These are phyloP conservation scores for Nemoura dubitans DNA, from an alignment of 2,888 invertebrate species.

Conservation along the genomic window DNA sequence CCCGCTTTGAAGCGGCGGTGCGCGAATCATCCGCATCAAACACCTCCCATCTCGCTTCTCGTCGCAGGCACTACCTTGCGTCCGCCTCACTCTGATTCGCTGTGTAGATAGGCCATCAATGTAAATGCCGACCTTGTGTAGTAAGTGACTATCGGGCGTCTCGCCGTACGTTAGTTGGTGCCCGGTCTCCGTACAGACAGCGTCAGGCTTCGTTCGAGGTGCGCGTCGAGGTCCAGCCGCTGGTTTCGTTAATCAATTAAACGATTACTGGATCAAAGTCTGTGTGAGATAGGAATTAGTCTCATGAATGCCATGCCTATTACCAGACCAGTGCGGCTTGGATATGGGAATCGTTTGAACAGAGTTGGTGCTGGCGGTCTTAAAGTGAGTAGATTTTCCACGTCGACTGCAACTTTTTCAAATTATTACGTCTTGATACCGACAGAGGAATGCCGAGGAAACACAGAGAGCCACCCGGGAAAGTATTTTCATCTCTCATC, in stretches of 20 bases:
- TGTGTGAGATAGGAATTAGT: background rate
- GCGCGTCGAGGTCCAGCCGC: background rate
- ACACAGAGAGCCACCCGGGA: background rate
- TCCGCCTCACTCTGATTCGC: background rate
- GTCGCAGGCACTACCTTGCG: background rate
- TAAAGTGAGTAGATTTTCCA: background rate
- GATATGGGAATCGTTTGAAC: constrained; percentile 13
- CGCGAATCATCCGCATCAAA: constrained; percentile 1
- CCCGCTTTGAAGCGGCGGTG: background rate
- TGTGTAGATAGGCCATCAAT: background rate
- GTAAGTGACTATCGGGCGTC: background rate
- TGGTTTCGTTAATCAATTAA: background rate
- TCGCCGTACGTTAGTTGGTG: background rate
- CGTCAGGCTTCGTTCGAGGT: background rate
- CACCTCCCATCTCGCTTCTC: background rate
- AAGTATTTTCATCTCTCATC: background rate
- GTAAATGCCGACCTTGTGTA: background rate
- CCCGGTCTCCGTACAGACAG: background rate
- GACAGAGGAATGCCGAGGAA: background rate
- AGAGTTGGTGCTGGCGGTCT: background rate
- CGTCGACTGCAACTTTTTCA: background rate
- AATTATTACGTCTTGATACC: background rate
- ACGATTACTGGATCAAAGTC: background rate
- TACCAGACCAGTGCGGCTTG: background rate
- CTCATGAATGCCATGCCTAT: constrained; percentile 25